Percentiles rank a stretch among this genome's conserved stretches.
phyloP scores from a whole-genome alignment of 2,888 invertebrate species.

The Frankliniella fusca region DNA sequence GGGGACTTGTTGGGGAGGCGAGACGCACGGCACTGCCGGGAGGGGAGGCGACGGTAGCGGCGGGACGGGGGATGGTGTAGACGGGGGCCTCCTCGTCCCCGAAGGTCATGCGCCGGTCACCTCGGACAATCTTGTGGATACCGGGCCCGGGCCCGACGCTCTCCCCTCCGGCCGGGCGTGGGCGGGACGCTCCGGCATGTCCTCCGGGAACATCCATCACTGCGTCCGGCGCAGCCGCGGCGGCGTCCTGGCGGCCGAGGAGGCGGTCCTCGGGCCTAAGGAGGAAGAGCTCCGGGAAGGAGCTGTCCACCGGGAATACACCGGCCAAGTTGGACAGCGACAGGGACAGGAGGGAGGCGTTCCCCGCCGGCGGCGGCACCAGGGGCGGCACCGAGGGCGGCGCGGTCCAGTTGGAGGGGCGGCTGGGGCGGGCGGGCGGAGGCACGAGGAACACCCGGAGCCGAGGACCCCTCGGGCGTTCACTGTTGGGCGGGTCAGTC shows the following conservation, averaged over 20 bases:
- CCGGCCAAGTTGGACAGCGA: neutral
- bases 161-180: neutral
- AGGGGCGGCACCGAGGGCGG: neutral
- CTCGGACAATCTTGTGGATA: neutral
- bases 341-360: neutral
- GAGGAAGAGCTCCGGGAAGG: neutral
- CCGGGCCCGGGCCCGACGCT: neutral
- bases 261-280: constrained; percentile 6
- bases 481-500: neutral
- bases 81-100: neutral
- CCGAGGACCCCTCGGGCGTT: neutral
- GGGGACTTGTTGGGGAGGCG: neutral
- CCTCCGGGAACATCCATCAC: constrained; percentile 9
- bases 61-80: neutral
- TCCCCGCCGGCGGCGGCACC: neutral
- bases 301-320: constrained; percentile 19
- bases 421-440: neutral
- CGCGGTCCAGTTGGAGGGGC: neutral
- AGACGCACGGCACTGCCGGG: neutral
- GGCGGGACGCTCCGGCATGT: neutral
- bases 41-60: neutral
- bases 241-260: constrained; percentile 15
- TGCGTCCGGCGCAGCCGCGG: neutral
- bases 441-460: neutral
- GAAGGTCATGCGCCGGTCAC: neutral